These are phyloP conservation scores for Cyprinus carpio DNA, from an alignment of 2,113 vertebrate genomes.

Conservation along the genomic window DNA sequence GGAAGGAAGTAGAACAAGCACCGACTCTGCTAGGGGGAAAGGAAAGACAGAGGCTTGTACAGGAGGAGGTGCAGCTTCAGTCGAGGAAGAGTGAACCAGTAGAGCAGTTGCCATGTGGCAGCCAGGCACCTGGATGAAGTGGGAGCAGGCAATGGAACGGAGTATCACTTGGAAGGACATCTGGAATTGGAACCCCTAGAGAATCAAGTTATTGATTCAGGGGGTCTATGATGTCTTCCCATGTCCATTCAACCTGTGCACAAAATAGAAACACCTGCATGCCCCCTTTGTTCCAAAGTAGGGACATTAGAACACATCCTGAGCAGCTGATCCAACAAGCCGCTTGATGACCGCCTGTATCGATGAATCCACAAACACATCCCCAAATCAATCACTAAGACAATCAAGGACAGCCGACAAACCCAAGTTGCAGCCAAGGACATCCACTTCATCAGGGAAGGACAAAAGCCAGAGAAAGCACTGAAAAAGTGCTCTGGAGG, in stretches of 20 bases:
- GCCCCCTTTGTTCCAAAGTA: background rate
- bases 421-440: too few relatives aligned
- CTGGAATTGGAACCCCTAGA: background rate
- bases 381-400: too few relatives aligned
- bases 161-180: background rate
- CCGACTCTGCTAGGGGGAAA: background rate
- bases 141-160: background rate
- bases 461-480: too few relatives aligned
- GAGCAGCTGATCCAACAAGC: conserved; percentile 26
- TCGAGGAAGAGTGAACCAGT: background rate
- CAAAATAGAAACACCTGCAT: background rate
- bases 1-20: too few relatives aligned
- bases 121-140: background rate
- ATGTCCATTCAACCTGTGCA: background rate
- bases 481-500: too few relatives aligned
- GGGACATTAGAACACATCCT: too few relatives aligned
- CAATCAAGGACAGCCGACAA: too few relatives aligned
- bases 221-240: background rate
- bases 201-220: conserved; percentile 4
- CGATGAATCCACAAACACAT: conserved; percentile 31
- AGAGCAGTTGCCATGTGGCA: background rate
- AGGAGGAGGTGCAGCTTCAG: background rate
- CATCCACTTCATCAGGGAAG: too few relatives aligned
- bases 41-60: background rate
- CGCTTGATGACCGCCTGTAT: conserved; percentile 6